phyloP scores from a whole-genome alignment of 2,888 invertebrate species.

The Gastracanthus pulcherrimus region DNA sequence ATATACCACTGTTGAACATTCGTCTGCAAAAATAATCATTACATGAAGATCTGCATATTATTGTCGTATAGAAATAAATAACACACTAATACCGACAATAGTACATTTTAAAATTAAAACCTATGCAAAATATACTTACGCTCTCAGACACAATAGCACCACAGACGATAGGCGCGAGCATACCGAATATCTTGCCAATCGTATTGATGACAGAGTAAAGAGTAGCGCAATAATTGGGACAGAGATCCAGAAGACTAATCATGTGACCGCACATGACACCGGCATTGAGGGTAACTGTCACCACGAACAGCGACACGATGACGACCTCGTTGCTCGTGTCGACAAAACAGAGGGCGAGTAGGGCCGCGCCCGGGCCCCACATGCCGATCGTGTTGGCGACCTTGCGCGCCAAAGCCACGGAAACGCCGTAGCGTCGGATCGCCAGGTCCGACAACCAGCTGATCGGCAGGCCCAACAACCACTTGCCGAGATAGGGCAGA shows the following conservation, averaged over 20 bases:
- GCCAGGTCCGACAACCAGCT: conserved; percentile 78
- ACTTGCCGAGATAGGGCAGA: conserved; percentile 80
- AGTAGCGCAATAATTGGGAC: conserved; percentile 78
- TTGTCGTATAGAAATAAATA: not conserved
- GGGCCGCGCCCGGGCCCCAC: conserved; percentile 76
- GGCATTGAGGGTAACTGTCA: conserved; percentile 71
- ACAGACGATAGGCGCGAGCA: conserved; percentile 76
- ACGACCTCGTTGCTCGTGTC: conserved; percentile 45
- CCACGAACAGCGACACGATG: conserved; percentile 64
- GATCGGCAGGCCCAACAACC: conserved; percentile 78
- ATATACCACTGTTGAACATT: conserved; percentile 74
- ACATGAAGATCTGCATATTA: not conserved
- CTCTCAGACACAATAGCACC: conserved; percentile 71
- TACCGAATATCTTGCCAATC: conserved; percentile 75
- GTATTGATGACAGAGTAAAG: conserved; percentile 78
- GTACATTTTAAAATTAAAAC: too few species aligned
- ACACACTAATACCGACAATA: too few species aligned
- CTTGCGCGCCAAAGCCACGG: conserved; percentile 70
- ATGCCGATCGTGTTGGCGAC: conserved; percentile 80
- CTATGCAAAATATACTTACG: too few species aligned
- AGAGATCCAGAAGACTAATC: conserved; percentile 78
- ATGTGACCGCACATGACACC: conserved; percentile 73
- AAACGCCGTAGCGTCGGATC: conserved; percentile 65
- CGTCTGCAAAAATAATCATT: conserved; percentile 10
- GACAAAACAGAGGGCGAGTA: conserved; percentile 72